phyloP scores from a whole-genome alignment of 2,888 invertebrate species.

The Polietes domitor region DNA sequence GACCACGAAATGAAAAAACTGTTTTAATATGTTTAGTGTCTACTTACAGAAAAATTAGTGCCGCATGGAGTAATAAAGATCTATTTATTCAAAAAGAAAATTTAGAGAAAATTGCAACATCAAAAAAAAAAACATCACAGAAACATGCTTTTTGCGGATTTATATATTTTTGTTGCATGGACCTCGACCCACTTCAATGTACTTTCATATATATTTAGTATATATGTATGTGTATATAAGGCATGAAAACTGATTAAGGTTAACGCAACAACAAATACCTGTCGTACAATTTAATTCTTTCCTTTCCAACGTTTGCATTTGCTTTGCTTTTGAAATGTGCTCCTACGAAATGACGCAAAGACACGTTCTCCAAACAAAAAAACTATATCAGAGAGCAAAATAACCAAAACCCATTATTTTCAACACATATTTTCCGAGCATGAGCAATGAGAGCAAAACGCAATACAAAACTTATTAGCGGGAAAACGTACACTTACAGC shows the following conservation, averaged over 20 bases:
- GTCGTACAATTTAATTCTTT: not conserved
- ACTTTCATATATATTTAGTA: not conserved
- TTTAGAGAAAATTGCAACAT: no score
- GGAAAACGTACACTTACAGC: slow-evolving; percentile 13
- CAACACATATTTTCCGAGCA: slow-evolving; percentile 30
- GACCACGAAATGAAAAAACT: no score
- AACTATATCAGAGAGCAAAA: not conserved
- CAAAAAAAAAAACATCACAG: no score
- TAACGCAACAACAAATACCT: not conserved
- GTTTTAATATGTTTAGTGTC: no score
- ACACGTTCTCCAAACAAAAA: not conserved
- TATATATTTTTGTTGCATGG: no score
- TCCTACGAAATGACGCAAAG: not conserved
- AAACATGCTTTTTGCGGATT: no score
- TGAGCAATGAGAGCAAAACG: slow-evolving; percentile 38
- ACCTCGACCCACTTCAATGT: no score
- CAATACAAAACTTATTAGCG: slow-evolving; percentile 5
- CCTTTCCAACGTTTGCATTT: not conserved
- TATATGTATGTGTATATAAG: not conserved
- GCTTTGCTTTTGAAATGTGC: not conserved
- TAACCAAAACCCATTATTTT: not conserved
- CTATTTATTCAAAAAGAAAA: no score
- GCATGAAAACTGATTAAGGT: not conserved
- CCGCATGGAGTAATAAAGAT: no score
- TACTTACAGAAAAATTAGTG: no score